A percentile compares a stretch with the other conserved stretches of the same genome.
Evolutionary conservation across 1,140 invertebrate species (phyloP).

Genomic region (Macrobrachium nipponense): DNA sequence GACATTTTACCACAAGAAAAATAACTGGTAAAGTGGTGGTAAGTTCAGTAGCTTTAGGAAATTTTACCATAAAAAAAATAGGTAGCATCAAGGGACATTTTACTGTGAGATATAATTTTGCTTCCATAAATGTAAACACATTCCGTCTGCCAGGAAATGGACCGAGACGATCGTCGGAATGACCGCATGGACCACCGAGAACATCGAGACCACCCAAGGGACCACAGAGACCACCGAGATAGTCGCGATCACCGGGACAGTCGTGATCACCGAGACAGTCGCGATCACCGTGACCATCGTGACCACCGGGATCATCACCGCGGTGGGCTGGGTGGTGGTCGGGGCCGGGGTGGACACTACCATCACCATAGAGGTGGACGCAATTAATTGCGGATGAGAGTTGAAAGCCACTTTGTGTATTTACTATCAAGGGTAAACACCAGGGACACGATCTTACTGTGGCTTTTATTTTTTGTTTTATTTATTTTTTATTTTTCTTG

Average conservation of each 20-base stretch:
- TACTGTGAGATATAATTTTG: background rate
- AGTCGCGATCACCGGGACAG: conserved; percentile 34
- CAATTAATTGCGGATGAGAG: conserved; percentile 16
- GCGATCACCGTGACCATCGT: conserved; percentile 51
- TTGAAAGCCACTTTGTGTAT: too few relatives aligned
- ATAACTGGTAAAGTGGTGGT: too few relatives aligned
- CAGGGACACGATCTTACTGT: too few relatives aligned
- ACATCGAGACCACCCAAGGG: conserved; percentile 35
- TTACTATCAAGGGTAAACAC: too few relatives aligned
- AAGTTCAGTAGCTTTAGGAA: too few relatives aligned
- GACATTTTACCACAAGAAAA: too few relatives aligned
- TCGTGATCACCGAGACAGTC: conserved; percentile 57
- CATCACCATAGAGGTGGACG: conserved; percentile 51
- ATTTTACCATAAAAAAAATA: too few relatives aligned
- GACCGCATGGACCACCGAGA: conserved; percentile 55
- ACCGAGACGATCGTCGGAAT: conserved; percentile 53
- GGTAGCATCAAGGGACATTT: background rate
- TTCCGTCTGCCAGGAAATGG: conserved; percentile 38
- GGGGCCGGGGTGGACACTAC: conserved; percentile 36
- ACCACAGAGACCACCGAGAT: conserved; percentile 36
- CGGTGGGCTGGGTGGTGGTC: conserved; percentile 52
- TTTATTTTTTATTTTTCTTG: too few relatives aligned
- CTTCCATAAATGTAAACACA: background rate
- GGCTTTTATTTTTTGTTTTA: too few relatives aligned
- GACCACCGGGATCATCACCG: conserved; percentile 50